phyloP scores from a whole-genome alignment of 2,888 invertebrate species.

The Limnephilus rhombicus region DNA sequence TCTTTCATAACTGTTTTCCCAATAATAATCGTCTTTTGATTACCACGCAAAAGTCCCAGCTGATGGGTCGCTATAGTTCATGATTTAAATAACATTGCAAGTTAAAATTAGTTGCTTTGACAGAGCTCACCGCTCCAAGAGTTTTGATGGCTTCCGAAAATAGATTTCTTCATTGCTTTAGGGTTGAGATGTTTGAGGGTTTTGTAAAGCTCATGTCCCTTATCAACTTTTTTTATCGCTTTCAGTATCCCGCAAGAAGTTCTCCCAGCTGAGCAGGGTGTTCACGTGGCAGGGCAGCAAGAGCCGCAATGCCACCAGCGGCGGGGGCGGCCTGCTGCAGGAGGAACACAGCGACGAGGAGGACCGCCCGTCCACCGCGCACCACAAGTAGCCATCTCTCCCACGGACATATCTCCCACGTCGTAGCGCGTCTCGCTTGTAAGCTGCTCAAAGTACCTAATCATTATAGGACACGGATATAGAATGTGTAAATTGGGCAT shows the following conservation, averaged over 20 bases:
- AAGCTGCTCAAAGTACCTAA: conserved; percentile 1
- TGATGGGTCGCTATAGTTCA: too few species aligned
- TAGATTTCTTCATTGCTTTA: too few species aligned
- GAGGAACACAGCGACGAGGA: conserved; percentile 82
- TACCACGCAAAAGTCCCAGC: too few species aligned
- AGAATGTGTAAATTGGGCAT: neutral
- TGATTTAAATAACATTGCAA: too few species aligned
- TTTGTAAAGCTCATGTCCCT: neutral
- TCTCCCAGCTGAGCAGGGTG: conserved; percentile 87
- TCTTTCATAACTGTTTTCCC: too few species aligned
- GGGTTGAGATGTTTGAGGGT: neutral
- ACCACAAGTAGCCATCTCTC: conserved; percentile 51
- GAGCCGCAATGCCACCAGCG: conserved; percentile 70
- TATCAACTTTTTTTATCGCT: neutral
- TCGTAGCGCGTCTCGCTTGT: conserved; percentile 29
- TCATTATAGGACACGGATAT: neutral
- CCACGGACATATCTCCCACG: conserved; percentile 41
- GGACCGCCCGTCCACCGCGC: conserved; percentile 69
- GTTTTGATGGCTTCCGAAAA: too few species aligned
- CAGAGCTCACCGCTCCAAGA: too few species aligned
- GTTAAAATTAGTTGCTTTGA: too few species aligned
- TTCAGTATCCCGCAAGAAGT: conserved; percentile 87
- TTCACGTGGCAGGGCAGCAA: conserved; percentile 84
- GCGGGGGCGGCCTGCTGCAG: conserved; percentile 75
- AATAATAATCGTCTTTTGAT: too few species aligned